Base-by-base conservation (phyloP, 2,888 invertebrate species). In the Meta bourneti region DNA sequence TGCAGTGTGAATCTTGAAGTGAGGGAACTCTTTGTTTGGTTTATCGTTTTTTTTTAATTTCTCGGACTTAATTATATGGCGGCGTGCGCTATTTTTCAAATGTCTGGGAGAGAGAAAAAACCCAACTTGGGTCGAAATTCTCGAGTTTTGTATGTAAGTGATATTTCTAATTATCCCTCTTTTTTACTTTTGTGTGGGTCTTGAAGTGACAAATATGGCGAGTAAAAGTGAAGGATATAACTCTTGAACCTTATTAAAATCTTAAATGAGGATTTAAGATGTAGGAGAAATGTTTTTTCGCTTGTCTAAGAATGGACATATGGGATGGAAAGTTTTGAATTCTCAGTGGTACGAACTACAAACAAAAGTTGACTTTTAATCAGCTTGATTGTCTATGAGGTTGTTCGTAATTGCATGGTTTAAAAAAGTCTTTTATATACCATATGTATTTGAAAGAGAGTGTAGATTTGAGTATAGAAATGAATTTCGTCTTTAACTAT, bases 1-100 rank as follows among this genome's bases (percentile, higher is more conserved):
- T 75, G 75, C 75, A 75, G 75, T 34, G 75, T 34, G 34, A 75
- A 75, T 75, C 34, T 61, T 61, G 61, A 16, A 61, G 61, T 16
- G 11, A 5, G 11, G 61, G 61, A 16, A 61, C 61, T 61, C 13
- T 61, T 61, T 61, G 61, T 16, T 16, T 61, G 16, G 61, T 9
- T 61, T 9, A 11, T 16, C 61, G 7, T 9, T 61, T 61, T 61
- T 61, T 61, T 61, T 61, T 61, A 61, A 61, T 61, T 61, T 16
- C 61, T 61, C 13, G 61, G 61, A 61, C 61, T 61, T 61, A 61
- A 61, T 61, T 61, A 61, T 61, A 61, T 16, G 61, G 16, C 61
- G 11, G 61, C 9, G 61, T 61, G 61, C 16, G 61, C 61, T 61
- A 61, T 61, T 61, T 61, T 61, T 61, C 61, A 61, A 61, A 9